These are phyloP conservation scores for Lithophane leautieri DNA, from an alignment of 2,888 invertebrate species.

Conservation along the genomic window DNA sequence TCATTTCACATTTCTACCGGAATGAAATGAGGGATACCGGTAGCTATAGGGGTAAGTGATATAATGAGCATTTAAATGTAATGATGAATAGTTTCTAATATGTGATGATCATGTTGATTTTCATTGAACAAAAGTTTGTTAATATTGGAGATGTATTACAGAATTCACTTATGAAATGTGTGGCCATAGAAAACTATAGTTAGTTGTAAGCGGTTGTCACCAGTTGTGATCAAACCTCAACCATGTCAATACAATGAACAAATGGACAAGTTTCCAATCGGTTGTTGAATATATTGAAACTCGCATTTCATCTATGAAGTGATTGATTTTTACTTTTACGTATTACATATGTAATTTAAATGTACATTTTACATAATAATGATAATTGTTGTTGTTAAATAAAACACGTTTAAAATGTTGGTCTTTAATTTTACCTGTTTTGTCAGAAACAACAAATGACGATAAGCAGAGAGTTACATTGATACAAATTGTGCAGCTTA, in stretches of 20 bases:
- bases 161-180: slow-evolving; percentile 66
- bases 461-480: not conserved
- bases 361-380: slow-evolving; percentile 88
- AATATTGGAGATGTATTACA: slow-evolving; percentile 49
- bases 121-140: slow-evolving; percentile 66
- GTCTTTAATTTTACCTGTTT: slow-evolving; percentile 36
- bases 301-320: slow-evolving; percentile 79
- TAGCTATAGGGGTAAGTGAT: slow-evolving; percentile 72
- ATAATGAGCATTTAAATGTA: slow-evolving; percentile 71
- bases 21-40: slow-evolving; percentile 53
- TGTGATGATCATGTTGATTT: slow-evolving; percentile 58
- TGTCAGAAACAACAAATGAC: not conserved
- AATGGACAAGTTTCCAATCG: slow-evolving; percentile 63
- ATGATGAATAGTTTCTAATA: slow-evolving; percentile 59
- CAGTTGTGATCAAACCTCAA: slow-evolving; percentile 47
- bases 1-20: slow-evolving; percentile 54
- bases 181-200: slow-evolving; percentile 68
- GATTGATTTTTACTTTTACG: slow-evolving; percentile 83
- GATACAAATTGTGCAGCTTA: not conserved
- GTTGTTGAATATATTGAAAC: slow-evolving; percentile 66
- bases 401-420: slow-evolving; percentile 77
- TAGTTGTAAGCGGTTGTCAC: slow-evolving; percentile 54
- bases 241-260: slow-evolving; percentile 62
- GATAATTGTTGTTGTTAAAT: slow-evolving; percentile 88
- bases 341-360: slow-evolving; percentile 82